phyloP scores from a whole-genome alignment of 2,888 invertebrate genomes.

The Pollenia griseotomentosa region DNA sequence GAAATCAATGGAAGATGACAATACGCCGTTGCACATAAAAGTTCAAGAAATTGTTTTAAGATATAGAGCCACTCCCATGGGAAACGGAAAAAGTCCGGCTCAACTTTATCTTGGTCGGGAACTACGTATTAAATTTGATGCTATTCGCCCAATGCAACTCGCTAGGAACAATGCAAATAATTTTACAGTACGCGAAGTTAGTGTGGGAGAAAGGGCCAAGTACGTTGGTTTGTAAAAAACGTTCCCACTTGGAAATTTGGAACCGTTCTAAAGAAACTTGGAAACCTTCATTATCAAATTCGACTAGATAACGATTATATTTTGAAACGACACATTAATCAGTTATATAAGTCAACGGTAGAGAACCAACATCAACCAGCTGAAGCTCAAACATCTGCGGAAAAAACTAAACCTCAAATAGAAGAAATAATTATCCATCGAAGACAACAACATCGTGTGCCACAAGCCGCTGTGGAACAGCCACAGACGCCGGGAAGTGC shows the following conservation, averaged over 20 bases:
- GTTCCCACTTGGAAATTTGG: neutral
- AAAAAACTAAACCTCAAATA: slow-evolving; percentile 13
- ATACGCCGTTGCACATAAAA: too few relatives aligned
- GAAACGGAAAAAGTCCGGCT: too few relatives aligned
- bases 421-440: slow-evolving; percentile 41
- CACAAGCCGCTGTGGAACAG: slow-evolving; percentile 30
- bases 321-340: slow-evolving; percentile 16
- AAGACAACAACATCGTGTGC: neutral
- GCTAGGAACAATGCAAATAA: neutral
- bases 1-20: too few relatives aligned
- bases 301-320: slow-evolving; percentile 28
- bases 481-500: too few relatives aligned
- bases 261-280: neutral
- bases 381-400: neutral
- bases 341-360: slow-evolving; percentile 31
- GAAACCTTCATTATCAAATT: slow-evolving; percentile 22
- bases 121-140: too few relatives aligned
- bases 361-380: neutral
- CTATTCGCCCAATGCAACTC: too few relatives aligned
- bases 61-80: too few relatives aligned
- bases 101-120: too few relatives aligned
- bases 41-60: too few relatives aligned
- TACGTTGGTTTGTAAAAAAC: slow-evolving; percentile 39
- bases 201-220: slow-evolving; percentile 58
- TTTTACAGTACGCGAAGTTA: slow-evolving; percentile 33